Evolutionary conservation across 1,140 invertebrate genomes (phyloP).

Genomic region (Cyclargus thomasi): DNA sequence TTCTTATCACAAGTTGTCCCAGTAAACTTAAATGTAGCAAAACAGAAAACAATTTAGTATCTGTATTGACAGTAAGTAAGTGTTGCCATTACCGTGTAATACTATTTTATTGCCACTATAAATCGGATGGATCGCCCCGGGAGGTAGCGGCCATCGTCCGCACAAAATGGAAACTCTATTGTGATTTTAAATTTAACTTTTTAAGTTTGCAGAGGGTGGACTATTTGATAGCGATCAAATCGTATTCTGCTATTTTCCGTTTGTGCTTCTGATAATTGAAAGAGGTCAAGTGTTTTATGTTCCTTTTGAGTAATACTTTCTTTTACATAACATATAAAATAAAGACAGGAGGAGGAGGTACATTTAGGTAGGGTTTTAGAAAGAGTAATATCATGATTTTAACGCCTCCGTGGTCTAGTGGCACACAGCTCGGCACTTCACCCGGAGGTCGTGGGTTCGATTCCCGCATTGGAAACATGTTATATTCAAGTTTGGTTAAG

Average conservation of each 20-base stretch:
- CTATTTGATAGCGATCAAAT: constrained; percentile 1
- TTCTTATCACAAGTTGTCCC: background rate
- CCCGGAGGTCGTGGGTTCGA: no score
- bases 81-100: constrained; percentile 44
- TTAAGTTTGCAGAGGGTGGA: background rate
- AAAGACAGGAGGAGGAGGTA: no score
- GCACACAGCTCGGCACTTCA: no score
- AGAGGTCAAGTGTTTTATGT: background rate
- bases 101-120: constrained; percentile 51
- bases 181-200: background rate
- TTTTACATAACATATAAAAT: no score
- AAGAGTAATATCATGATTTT: no score
- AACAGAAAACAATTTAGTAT: background rate
- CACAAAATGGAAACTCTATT: constrained; percentile 49
- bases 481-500: no score
- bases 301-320: background rate
- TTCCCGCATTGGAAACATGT: no score
- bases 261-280: background rate
- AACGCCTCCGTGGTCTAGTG: no score
- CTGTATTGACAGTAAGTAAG: background rate
- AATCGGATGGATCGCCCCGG: constrained; percentile 62
- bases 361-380: no score
- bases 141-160: constrained; percentile 62
- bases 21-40: background rate
- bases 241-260: background rate